These are phyloP conservation scores for Pollicipes pollicipes DNA, from an alignment of 1,140 invertebrate genomes.

Conservation along the genomic window DNA sequence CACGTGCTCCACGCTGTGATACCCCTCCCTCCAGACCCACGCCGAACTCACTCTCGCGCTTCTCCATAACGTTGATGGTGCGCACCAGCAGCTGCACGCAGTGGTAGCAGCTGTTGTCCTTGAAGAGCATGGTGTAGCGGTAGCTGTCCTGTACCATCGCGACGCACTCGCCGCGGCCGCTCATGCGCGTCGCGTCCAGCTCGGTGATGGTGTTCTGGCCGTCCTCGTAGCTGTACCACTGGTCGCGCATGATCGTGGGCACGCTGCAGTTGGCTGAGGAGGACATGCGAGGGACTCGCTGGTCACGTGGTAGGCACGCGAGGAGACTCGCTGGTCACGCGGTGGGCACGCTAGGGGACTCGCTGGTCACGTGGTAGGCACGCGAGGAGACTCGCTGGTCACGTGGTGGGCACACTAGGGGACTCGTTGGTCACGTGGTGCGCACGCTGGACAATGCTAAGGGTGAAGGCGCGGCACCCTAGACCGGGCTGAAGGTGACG, in stretches of 20 bases:
- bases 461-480: no score
- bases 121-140: constrained; percentile 61
- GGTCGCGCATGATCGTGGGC: constrained; percentile 46
- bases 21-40: neutral
- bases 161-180: constrained; percentile 47
- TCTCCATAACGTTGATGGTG: constrained; percentile 77
- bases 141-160: constrained; percentile 40
- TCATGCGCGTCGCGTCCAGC: constrained; percentile 58
- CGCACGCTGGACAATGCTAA: no score
- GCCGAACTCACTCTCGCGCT: constrained; percentile 52
- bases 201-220: constrained; percentile 62
- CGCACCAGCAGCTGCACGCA: constrained; percentile 69
- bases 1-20: constrained; percentile 4
- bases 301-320: constrained; percentile 43
- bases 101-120: constrained; percentile 47
- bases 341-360: no score
- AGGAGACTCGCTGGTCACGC: no score
- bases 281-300: neutral
- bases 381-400: no score
- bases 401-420: no score
- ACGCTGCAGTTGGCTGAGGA: no score
- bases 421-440: no score
- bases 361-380: no score
- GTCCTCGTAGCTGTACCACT: constrained; percentile 83
- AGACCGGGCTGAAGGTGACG: no score